Percentiles rank a stretch among this genome's conserved stretches.
These are phyloP conservation scores for Thecophora atra DNA, from an alignment of 2,888 invertebrate genomes.

Conservation along the genomic window DNA sequence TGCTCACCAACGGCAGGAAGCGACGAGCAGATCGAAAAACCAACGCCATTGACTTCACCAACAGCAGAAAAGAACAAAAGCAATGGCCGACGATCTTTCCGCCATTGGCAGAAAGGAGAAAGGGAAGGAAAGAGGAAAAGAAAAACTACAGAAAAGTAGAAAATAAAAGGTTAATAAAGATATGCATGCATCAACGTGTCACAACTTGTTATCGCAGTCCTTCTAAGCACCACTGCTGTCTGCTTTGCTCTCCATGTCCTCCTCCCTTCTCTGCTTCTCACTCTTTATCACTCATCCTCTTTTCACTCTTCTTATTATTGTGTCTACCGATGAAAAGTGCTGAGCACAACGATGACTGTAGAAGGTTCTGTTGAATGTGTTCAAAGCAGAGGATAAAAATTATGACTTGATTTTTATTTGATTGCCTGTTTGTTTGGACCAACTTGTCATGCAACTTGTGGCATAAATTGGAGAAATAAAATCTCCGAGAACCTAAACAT, in stretches of 20 bases:
- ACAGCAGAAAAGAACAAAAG: background rate
- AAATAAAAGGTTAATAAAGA: constrained; percentile 31
- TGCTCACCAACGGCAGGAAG: no score
- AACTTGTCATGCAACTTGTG: constrained; percentile 9
- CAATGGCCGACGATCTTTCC: constrained; percentile 1
- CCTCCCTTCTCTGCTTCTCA: background rate
- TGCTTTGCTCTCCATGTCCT: background rate
- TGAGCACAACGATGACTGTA: background rate
- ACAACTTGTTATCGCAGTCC: constrained; percentile 21
- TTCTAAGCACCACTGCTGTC: background rate
- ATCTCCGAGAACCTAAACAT: background rate
- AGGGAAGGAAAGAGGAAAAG: background rate
- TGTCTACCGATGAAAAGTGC: background rate
- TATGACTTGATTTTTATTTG: constrained; percentile 26
- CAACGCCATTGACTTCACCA: background rate
- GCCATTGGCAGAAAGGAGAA: constrained; percentile 7
- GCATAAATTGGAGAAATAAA: constrained; percentile 4
- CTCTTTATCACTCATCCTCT: background rate
- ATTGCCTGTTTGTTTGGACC: constrained; percentile 10
- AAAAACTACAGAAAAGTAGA: no score
- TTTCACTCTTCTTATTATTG: background rate
- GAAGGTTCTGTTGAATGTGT: constrained; percentile 11
- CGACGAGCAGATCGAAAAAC: no score
- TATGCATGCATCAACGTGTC: constrained; percentile 34
- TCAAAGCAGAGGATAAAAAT: background rate